phyloP scores from a whole-genome alignment of 92 coral and sea anemone genomes.

The Desmophyllum pertusum region DNA sequence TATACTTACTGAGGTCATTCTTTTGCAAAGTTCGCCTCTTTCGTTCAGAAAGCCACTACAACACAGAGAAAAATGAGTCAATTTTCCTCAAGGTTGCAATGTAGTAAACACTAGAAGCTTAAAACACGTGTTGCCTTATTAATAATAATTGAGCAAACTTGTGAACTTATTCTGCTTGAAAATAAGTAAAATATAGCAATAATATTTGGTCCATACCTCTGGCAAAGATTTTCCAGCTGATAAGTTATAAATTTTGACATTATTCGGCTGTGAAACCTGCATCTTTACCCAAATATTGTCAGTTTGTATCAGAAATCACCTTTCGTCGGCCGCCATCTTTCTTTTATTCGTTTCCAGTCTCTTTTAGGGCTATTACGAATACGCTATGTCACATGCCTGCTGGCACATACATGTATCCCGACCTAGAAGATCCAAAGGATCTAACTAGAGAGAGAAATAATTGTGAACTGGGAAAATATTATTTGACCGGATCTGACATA shows the following conservation, averaged over 20 bases:
- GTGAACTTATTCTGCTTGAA: no score
- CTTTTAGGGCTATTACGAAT: neutral
- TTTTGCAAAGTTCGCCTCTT: constrained; percentile 87
- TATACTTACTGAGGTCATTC: constrained; percentile 95
- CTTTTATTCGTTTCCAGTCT: constrained; percentile 20
- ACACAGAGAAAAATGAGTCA: neutral
- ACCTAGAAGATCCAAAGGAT: no score
- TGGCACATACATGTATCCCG: no score
- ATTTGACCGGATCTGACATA: no score
- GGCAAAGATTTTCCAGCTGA: constrained; percentile 98
- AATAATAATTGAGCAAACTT: neutral
- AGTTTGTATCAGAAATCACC: neutral
- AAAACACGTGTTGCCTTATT: neutral
- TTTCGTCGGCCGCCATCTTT: constrained; percentile 33
- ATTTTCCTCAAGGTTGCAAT: neutral
- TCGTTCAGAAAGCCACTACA: constrained; percentile 98
- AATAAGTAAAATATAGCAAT: neutral
- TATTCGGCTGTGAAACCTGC: constrained; percentile 98
- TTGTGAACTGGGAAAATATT: no score
- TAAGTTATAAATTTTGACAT: constrained; percentile 93
- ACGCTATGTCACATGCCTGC: no score
- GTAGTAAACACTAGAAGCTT: constrained; percentile 2
- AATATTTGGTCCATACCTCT: constrained; percentile 64
- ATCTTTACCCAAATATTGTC: constrained; percentile 32
- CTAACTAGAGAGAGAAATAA: no score